Conservation (phyloP, 2,797 vertebrate genomes). For the Onychomys leucogaster region DNA sequence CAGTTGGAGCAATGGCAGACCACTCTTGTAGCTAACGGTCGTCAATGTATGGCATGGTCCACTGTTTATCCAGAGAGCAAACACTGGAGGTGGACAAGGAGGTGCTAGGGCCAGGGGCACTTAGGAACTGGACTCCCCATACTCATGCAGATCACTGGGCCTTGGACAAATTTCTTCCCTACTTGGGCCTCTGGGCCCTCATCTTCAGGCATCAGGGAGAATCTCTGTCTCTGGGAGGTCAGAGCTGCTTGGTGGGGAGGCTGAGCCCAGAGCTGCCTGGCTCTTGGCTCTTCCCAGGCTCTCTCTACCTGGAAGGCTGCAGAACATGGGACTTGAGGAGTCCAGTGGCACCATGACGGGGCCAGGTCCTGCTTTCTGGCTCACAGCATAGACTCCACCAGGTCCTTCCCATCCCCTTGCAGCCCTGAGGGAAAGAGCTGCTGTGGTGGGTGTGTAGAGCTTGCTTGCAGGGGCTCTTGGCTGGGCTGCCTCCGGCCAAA, state of each 20-base stretch:
- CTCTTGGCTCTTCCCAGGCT: not conserved
- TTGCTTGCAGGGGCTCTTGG: not conserved
- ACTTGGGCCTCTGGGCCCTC: not conserved
- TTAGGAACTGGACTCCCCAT: accelerated
- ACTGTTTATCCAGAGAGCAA: not conserved
- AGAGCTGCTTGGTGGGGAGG: not conserved
- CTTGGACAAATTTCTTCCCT: accelerated
- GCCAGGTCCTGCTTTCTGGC: not conserved
- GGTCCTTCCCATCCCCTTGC: accelerated
- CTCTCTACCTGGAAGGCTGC: accelerated
- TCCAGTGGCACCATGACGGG: not conserved
- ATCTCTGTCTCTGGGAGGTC: not conserved
- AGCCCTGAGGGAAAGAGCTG: not conserved
- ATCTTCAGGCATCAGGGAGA: not conserved
- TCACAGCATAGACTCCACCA: accelerated
- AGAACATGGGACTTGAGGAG: not conserved
- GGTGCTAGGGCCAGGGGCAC: accelerated
- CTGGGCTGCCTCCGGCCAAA: not conserved
- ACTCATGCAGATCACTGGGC: accelerated
- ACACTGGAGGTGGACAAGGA: too few species aligned
- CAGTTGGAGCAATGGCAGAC: not conserved
- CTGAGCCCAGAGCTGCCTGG: not conserved
- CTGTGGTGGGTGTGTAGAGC: not conserved
- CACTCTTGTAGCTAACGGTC: not conserved
- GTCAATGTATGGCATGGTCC: too few species aligned